phyloP scores from a whole-genome alignment of 2,888 invertebrate genomes.

The Eumacrocentrus americanus region DNA sequence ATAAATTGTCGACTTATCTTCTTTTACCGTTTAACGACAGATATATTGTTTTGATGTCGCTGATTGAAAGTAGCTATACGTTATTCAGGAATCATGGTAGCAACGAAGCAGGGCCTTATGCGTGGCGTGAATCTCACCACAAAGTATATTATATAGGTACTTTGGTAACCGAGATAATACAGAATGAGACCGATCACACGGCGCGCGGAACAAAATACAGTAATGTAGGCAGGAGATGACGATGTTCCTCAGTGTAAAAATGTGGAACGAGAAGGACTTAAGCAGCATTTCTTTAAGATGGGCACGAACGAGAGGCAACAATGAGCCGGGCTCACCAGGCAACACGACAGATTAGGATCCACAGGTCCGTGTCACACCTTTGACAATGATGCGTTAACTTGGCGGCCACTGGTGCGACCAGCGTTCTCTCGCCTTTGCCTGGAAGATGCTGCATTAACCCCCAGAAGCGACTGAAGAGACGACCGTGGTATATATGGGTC shows the following conservation, averaged over 20 bases:
- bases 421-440: slow-evolving; percentile 23
- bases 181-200: slow-evolving; percentile 1
- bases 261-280: slow-evolving; percentile 34
- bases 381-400: slow-evolving; percentile 55
- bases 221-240: neutral
- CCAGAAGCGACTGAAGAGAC: slow-evolving; percentile 27
- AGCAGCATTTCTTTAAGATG: slow-evolving; percentile 51
- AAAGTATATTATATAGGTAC: neutral
- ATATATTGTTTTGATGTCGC: no score
- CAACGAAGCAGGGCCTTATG: no score
- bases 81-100: no score
- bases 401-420: slow-evolving; percentile 40
- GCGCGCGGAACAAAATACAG: neutral
- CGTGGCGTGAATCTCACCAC: no score
- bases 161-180: neutral
- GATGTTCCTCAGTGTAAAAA: no score
- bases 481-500: slow-evolving; percentile 23
- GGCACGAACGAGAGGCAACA: slow-evolving; percentile 49
- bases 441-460: slow-evolving; percentile 28
- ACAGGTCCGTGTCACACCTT: slow-evolving; percentile 50
- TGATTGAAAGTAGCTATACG: no score
- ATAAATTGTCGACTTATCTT: no score
- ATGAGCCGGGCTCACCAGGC: slow-evolving; percentile 44
- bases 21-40: no score
- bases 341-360: slow-evolving; percentile 57